These are phyloP conservation scores for Neolamprologus variostigma DNA, from an alignment of 2,113 vertebrate species.

Conservation along the genomic window DNA sequence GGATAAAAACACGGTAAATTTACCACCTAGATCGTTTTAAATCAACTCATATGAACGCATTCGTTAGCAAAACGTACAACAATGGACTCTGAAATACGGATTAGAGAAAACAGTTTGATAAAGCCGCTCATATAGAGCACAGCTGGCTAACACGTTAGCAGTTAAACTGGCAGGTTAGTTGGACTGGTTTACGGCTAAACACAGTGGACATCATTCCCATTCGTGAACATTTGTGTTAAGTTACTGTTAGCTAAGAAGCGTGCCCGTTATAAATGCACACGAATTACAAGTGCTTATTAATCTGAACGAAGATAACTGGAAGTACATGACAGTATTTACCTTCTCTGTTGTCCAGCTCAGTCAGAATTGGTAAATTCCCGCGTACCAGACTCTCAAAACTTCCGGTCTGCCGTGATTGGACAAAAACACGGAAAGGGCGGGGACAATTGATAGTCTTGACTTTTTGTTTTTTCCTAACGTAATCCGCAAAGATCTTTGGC, in stretches of 20 bases:
- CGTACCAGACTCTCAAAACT: conserved; percentile 44
- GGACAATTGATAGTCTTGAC: not conserved
- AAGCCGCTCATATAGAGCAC: not conserved
- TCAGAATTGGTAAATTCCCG: conserved; percentile 41
- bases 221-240: fast-evolving
- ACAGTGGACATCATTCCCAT: fast-evolving
- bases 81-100: not conserved
- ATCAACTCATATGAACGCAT: not conserved
- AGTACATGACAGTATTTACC: not conserved
- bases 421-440: not conserved
- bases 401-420: conserved; percentile 56
- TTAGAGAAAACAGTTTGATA: not conserved
- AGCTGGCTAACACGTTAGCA: conserved; percentile 18
- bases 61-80: not conserved
- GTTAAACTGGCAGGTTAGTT: not conserved
- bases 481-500: not conserved
- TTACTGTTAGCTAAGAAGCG: too few species aligned
- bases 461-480: not conserved
- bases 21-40: not conserved
- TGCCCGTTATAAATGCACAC: not conserved
- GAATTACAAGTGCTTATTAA: fast-evolving
- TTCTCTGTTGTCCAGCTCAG: not conserved
- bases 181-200: not conserved
- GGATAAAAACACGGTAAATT: not conserved
- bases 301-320: fast-evolving